Base-by-base conservation (phyloP, 2,797 vertebrate genomes). In the Tenualosa ilisha region DNA sequence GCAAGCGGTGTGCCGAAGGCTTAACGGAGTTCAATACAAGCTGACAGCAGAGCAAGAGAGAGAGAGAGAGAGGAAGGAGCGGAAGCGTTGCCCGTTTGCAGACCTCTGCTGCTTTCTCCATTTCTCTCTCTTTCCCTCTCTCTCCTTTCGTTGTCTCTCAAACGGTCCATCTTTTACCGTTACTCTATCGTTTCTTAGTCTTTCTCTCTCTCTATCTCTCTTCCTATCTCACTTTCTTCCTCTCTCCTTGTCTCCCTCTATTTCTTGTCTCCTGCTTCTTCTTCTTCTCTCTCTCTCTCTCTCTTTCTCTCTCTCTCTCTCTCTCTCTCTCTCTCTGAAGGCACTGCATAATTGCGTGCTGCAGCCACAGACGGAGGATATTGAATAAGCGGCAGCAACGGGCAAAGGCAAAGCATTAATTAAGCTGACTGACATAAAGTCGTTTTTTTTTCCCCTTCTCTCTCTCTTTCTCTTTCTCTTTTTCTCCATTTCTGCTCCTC, bases 381-480 rank as follows among this genome's bases (percentile, higher is more conserved):
- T 72, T 72, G 65, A 72, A 40, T 72, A 72, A 72, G 26, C 26
- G 26, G 65, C 26, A 72, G 65, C 56, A 20, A 15, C 11, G 65
- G 65, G 65, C 31, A 31, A 72, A 24, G 65, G 65, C 51, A 40
- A 72, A 72, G 26, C 65, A 72, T 72, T 72, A 26, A 72, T 72
- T 72, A 72, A 72, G 31, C 65, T 6, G 65, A 72, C 65, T 72
- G 65, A 72, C 65, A 72, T 72, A 72, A 31, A 72, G 65, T 72
- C 65, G 26, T 68, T 72, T 7, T 11, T 65, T 65, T 65, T 65
- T 9, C 22, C n/a, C 9, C 20, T 11, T 68, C 63, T 68, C 11
- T 68, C 63, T 68, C 63, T 68, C 8, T 15, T 6, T 75, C 37
- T 75, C 31, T 20, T 31, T 37, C 8, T 65, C 8, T 72, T 37